A percentile compares a stretch with the other conserved stretches of the same genome.
Evolutionary conservation across 2,888 invertebrate genomes (phyloP).

Genomic region (Tetranychus truncatus): DNA sequence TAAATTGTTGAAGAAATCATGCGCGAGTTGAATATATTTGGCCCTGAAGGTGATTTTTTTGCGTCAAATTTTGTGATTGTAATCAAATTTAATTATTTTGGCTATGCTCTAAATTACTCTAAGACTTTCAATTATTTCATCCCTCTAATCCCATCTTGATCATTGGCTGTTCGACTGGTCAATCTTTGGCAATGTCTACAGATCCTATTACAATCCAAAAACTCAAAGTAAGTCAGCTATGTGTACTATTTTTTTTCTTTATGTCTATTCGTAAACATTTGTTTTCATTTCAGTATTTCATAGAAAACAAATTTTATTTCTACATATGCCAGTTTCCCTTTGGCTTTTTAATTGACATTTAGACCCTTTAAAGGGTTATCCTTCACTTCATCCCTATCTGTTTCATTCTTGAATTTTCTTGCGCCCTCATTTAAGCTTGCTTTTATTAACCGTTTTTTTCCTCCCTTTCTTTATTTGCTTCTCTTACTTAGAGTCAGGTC

Average conservation of each 20-base stretch:
- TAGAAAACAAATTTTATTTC: too few relatives aligned
- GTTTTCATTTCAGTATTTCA: too few relatives aligned
- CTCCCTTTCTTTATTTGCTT: background rate
- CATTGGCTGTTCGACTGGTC: background rate
- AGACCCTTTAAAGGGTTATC: too few relatives aligned
- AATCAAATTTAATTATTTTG: background rate
- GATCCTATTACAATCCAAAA: background rate
- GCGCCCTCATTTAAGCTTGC: background rate
- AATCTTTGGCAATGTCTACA: background rate
- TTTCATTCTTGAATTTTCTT: too few relatives aligned
- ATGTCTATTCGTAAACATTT: background rate
- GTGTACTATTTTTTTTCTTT: background rate
- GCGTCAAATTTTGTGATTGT: background rate
- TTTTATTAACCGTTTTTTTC: background rate
- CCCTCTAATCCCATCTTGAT: background rate
- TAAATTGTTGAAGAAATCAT: background rate
- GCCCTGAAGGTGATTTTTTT: background rate
- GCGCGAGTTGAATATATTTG: background rate
- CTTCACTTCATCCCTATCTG: too few relatives aligned
- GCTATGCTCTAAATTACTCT: background rate
- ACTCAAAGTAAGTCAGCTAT: background rate
- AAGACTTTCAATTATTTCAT: background rate
- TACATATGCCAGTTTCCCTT: too few relatives aligned
- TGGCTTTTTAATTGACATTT: too few relatives aligned
- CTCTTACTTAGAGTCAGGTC: background rate